These are phyloP conservation scores for Serilophus lunatus DNA, from an alignment of 2,113 vertebrate genomes.

Conservation along the genomic window DNA sequence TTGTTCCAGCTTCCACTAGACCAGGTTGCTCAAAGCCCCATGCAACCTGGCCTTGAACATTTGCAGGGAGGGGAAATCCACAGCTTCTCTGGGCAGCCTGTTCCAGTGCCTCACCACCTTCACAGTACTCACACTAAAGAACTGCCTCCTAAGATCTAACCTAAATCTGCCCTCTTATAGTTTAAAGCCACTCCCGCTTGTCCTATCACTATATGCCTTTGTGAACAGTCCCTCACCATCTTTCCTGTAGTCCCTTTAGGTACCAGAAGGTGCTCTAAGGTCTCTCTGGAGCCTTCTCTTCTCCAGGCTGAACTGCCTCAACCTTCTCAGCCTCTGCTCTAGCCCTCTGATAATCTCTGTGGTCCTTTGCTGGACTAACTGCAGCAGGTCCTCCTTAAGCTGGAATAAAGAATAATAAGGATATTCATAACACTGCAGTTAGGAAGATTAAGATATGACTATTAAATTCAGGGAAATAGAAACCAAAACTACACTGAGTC, in stretches of 20 bases:
- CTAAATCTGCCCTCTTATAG: background rate
- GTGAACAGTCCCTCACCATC: background rate
- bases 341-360: background rate
- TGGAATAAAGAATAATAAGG: background rate
- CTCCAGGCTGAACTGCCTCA: background rate
- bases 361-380: background rate
- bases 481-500: background rate
- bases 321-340: background rate
- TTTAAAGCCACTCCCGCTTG: background rate
- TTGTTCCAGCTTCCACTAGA: background rate
- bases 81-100: background rate
- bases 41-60: background rate
- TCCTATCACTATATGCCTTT: background rate
- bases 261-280: background rate
- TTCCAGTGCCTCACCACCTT: background rate
- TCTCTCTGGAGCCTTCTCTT: background rate
- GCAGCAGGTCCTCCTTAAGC: background rate
- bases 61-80: background rate
- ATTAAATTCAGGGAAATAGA: background rate
- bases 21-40: background rate
- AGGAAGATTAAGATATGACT: background rate
- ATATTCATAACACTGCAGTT: background rate
- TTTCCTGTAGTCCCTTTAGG: background rate
- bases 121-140: background rate
- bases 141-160: background rate